Evolutionary conservation across 1,140 invertebrate species (phyloP).

Genomic region (Lepidostoma basale): DNA sequence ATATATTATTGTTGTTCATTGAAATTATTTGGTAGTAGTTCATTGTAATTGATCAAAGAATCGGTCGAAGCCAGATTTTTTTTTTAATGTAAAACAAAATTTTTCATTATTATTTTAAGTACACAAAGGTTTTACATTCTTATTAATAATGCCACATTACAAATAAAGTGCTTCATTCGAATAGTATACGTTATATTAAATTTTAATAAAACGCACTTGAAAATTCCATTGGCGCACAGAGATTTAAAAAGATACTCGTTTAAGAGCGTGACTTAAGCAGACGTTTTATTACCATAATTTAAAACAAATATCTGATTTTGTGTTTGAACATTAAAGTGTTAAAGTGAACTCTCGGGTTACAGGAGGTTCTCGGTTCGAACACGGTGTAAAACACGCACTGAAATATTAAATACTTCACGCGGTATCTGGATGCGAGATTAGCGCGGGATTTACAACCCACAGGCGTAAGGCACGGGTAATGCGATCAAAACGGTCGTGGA

Average conservation of each 20-base stretch:
- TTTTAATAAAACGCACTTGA: too few relatives aligned
- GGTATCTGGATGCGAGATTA: conserved; percentile 21
- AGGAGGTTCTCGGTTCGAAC: conserved; percentile 18
- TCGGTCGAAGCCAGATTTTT: too few relatives aligned
- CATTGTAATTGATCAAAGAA: too few relatives aligned
- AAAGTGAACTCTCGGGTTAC: conserved; percentile 49
- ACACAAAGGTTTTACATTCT: too few relatives aligned
- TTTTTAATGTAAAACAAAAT: too few relatives aligned
- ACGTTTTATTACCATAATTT: conserved; percentile 66
- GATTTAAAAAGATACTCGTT: conserved; percentile 45
- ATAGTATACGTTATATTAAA: too few relatives aligned
- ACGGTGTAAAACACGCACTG: neutral
- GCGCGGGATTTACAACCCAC: neutral
- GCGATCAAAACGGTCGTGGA: neutral
- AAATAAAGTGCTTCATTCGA: too few relatives aligned
- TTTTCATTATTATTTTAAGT: too few relatives aligned
- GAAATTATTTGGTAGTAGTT: too few relatives aligned
- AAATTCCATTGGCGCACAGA: conserved; percentile 37
- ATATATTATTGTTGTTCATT: too few relatives aligned
- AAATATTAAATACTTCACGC: neutral
- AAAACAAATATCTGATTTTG: conserved; percentile 65
- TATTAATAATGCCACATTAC: too few relatives aligned
- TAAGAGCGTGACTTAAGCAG: conserved; percentile 59
- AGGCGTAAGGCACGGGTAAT: neutral
- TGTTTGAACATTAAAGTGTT: conserved; percentile 62